A percentile compares a stretch with the other conserved stretches of the same genome.
phyloP scores from a whole-genome alignment of 2,888 invertebrate genomes.

The Crematogaster levior region DNA sequence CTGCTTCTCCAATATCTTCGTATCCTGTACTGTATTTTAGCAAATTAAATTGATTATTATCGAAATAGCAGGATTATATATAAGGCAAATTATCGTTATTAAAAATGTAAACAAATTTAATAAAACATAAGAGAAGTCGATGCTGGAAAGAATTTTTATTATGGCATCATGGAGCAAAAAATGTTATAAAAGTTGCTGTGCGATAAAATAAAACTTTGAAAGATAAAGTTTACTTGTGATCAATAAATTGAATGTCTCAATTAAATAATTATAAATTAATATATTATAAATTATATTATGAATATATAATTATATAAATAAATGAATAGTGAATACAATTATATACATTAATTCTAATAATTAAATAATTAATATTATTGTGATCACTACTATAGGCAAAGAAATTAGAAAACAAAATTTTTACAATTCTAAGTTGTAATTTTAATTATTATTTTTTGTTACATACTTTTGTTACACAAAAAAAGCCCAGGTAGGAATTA shows the following conservation, averaged over 20 bases:
- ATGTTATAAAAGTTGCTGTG: neutral
- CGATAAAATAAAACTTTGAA: neutral
- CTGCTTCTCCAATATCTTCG: neutral
- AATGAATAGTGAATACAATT: too few relatives aligned
- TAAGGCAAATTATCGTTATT: neutral
- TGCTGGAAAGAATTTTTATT: neutral
- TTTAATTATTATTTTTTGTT: neutral
- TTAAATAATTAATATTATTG: neutral
- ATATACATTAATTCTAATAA: neutral
- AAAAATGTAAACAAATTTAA: neutral
- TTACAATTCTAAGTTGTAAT: neutral
- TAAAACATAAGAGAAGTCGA: neutral
- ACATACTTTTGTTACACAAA: neutral
- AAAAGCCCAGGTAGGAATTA: neutral
- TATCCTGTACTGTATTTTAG: neutral
- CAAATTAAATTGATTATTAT: neutral
- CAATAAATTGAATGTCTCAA: neutral
- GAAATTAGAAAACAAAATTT: neutral
- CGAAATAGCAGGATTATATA: neutral
- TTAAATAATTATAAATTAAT: neutral
- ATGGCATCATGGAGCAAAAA: neutral
- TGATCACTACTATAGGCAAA: neutral
- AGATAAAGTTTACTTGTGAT: neutral
- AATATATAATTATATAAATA: too few relatives aligned
- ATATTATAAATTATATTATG: too few relatives aligned